These are phyloP conservation scores for Anadara kagoshimensis DNA, from an alignment of 1,140 invertebrate genomes.

Conservation along the genomic window DNA sequence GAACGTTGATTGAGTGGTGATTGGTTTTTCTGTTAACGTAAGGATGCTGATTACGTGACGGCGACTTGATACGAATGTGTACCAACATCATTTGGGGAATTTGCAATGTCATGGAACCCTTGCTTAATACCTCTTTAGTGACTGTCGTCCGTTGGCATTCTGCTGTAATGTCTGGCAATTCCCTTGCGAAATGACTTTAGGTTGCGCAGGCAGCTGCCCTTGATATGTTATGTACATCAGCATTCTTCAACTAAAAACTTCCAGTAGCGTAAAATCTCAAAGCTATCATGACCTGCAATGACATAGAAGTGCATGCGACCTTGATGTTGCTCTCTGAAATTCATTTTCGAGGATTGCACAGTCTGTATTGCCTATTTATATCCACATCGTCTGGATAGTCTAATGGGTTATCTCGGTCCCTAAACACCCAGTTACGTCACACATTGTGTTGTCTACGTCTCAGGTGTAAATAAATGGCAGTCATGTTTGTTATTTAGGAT, in stretches of 20 bases:
- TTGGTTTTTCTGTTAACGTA: slow-evolving; percentile 77
- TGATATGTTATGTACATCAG: slow-evolving; percentile 26
- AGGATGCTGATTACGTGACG: slow-evolving; percentile 70
- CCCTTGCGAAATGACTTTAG: neutral
- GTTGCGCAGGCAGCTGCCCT: slow-evolving; percentile 9
- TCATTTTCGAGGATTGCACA: neutral
- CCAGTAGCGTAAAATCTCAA: too few species aligned
- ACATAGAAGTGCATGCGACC: too few species aligned
- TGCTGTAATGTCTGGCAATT: slow-evolving; percentile 1
- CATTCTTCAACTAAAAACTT: too few species aligned
- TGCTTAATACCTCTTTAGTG: neutral
- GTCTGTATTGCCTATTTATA: neutral
- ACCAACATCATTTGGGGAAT: slow-evolving; percentile 74
- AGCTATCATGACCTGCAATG: too few species aligned
- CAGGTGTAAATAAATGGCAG: too few species aligned
- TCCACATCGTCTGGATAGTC: neutral
- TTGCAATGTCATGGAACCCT: slow-evolving; percentile 11
- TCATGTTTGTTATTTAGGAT: too few species aligned
- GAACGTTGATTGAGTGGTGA: slow-evolving; percentile 33
- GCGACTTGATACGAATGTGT: slow-evolving; percentile 71
- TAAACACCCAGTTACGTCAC: neutral
- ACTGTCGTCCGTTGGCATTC: slow-evolving; percentile 2
- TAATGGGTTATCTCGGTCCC: neutral
- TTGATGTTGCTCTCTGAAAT: neutral
- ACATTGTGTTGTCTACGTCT: neutral